These are phyloP conservation scores for Xylota segnis DNA, from an alignment of 2,888 invertebrate genomes.

Conservation along the genomic window DNA sequence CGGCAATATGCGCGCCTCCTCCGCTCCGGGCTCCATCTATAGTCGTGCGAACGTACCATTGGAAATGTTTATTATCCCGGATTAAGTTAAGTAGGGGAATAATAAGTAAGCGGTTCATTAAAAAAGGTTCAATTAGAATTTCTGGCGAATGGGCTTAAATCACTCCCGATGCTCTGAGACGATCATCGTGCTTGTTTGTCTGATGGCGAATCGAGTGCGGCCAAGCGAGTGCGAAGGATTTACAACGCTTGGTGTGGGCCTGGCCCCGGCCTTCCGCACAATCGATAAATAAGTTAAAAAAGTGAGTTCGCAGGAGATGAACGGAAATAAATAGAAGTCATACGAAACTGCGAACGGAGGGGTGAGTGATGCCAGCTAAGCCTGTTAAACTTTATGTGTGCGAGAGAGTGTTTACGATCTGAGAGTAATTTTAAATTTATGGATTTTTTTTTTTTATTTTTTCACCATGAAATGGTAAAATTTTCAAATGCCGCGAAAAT, in stretches of 20 bases:
- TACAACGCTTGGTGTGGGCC: neutral
- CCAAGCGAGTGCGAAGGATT: conserved; percentile 10
- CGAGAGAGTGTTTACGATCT: conserved; percentile 29
- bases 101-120: conserved; percentile 58
- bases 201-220: neutral
- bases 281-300: conserved; percentile 9
- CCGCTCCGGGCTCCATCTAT: conserved; percentile 1
- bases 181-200: neutral
- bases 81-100: conserved; percentile 53
- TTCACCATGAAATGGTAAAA: neutral
- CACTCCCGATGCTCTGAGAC: conserved; percentile 10
- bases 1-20: conserved; percentile 38
- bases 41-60: conserved; percentile 2
- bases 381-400: conserved; percentile 13
- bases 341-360: neutral
- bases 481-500: neutral
- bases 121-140: conserved; percentile 51
- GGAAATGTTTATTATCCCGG: conserved; percentile 50
- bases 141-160: conserved; percentile 34
- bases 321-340: neutral
- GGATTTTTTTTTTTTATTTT: neutral
- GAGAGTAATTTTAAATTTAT: conserved; percentile 13
- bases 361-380: conserved; percentile 7
- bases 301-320: neutral
- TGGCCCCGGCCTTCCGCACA: neutral